A percentile compares a stretch with the other conserved stretches of the same genome.
phyloP scores from a whole-genome alignment of 2,113 vertebrate species.

The Plecotus auritus region DNA sequence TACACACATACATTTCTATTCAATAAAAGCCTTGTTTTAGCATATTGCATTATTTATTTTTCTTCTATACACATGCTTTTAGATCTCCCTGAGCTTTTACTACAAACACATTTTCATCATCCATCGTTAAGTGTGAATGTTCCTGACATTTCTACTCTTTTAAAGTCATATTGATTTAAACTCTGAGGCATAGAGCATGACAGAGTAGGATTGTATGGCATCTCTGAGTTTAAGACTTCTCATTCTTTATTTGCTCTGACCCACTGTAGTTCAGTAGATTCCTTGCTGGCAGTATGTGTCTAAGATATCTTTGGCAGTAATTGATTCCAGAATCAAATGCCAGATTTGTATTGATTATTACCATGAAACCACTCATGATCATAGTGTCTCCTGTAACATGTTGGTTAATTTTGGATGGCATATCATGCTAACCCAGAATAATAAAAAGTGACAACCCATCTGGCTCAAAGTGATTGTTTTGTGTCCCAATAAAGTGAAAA shows the following conservation, averaged over 20 bases:
- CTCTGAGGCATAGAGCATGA: neutral
- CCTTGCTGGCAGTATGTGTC: neutral
- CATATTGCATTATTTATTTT: neutral
- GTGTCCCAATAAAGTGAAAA: conserved; percentile 58
- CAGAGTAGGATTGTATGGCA: conserved; percentile 28
- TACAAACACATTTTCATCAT: conserved; percentile 15
- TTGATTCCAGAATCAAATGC: conserved; percentile 72
- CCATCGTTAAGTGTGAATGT: conserved; percentile 55
- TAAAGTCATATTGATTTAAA: conserved; percentile 55
- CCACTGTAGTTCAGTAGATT: conserved; percentile 51
- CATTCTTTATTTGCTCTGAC: conserved; percentile 52
- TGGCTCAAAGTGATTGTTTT: conserved; percentile 65
- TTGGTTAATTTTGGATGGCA: conserved; percentile 66
- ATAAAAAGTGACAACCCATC: conserved; percentile 75
- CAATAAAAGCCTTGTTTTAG: neutral
- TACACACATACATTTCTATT: neutral
- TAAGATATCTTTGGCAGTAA: conserved; percentile 60
- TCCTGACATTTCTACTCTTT: conserved; percentile 53
- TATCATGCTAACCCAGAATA: conserved; percentile 65
- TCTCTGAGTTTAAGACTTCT: conserved; percentile 42
- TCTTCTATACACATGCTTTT: neutral
- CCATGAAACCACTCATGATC: conserved; percentile 64
- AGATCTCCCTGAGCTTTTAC: conserved; percentile 3
- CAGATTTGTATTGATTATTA: conserved; percentile 73
- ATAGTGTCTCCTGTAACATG: conserved; percentile 53